phyloP scores from a whole-genome alignment of 2,113 vertebrate species.

The Bungarus multicinctus region DNA sequence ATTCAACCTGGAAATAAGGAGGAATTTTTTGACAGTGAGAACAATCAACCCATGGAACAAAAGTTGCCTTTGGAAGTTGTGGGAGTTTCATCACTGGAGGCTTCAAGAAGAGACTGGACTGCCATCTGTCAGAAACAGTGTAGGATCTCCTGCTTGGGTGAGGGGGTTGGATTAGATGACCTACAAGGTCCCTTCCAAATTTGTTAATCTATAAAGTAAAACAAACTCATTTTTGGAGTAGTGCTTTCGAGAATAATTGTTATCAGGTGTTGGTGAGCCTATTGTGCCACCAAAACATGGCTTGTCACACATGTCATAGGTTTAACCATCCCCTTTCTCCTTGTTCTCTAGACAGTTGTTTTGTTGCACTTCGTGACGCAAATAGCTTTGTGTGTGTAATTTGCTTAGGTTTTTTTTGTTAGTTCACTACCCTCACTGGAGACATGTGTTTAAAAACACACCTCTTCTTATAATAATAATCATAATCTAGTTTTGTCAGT shows the following conservation, averaged over 20 bases:
- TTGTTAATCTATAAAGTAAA: background rate
- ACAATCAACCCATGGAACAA: too few species aligned
- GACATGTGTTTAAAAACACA: background rate
- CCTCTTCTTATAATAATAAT: background rate
- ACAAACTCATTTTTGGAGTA: background rate
- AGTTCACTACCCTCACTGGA: background rate
- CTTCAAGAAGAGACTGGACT: too few species aligned
- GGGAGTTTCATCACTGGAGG: too few species aligned
- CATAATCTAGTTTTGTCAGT: background rate
- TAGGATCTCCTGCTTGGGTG: too few species aligned
- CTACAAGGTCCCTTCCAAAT: too few species aligned
- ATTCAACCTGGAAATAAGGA: too few species aligned
- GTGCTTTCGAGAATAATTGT: background rate
- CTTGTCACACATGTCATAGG: background rate
- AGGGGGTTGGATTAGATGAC: too few species aligned
- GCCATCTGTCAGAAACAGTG: too few species aligned
- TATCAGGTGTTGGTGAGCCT: background rate
- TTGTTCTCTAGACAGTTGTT: background rate
- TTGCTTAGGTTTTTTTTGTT: background rate
- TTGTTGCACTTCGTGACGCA: background rate
- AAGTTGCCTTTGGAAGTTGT: too few species aligned
- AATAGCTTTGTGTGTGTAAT: background rate
- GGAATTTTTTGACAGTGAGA: too few species aligned
- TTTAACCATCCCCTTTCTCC: background rate
- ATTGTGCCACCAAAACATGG: background rate